These are phyloP conservation scores for Epistrophella euchroma DNA, from an alignment of 2,888 invertebrate species.

Conservation along the genomic window DNA sequence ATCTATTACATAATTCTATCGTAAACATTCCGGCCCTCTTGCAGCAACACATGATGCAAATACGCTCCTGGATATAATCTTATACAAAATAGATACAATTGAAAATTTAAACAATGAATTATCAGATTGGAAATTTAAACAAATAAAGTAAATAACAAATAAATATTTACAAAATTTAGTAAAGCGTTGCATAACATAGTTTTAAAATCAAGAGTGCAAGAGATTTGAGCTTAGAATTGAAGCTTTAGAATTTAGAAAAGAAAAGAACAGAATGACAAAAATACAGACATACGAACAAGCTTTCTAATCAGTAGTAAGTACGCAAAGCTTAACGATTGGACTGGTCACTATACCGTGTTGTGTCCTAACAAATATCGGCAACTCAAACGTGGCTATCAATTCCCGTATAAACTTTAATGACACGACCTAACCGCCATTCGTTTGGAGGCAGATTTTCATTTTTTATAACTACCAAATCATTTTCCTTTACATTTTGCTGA, in stretches of 20 bases:
- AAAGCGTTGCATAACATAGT: not conserved
- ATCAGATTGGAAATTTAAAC: not conserved
- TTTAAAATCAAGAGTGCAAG: too few species aligned
- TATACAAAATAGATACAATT: not conserved
- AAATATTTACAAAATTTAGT: not conserved
- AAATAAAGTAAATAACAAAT: too few species aligned
- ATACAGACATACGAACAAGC: too few species aligned
- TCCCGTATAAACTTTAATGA: slow-evolving; percentile 20
- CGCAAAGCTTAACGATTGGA: slow-evolving; percentile 25
- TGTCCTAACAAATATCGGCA: slow-evolving; percentile 23
- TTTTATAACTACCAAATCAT: slow-evolving; percentile 23
- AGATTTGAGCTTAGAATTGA: too few species aligned
- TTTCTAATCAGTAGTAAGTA: too few species aligned
- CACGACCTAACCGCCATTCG: slow-evolving; percentile 43
- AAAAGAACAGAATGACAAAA: too few species aligned
- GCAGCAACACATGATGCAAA: slow-evolving; percentile 20
- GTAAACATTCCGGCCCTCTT: slow-evolving; percentile 18
- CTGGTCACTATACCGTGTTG: slow-evolving; percentile 21
- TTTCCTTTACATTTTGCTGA: slow-evolving; percentile 6
- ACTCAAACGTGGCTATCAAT: slow-evolving; percentile 18
- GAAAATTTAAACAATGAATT: not conserved
- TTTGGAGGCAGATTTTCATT: slow-evolving; percentile 29
- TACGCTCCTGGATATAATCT: not conserved
- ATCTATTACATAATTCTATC: not conserved
- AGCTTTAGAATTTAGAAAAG: too few species aligned